Percentiles rank a stretch among this genome's conserved stretches.
Conservation (phyloP, 2,888 invertebrate genomes). For the Entomobrya multifasciata region DNA sequence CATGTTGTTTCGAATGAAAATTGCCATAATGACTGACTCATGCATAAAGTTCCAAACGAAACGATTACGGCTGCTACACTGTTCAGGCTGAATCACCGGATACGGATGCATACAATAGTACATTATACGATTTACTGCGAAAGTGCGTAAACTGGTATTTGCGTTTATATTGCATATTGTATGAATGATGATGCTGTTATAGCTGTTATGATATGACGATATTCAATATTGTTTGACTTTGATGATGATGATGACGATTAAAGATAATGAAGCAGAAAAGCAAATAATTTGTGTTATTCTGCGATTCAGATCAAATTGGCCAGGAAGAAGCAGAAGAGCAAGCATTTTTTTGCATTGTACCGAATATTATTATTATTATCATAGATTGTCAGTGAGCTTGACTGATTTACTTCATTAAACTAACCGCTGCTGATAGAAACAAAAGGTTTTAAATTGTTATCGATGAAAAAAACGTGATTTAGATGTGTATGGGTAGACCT, state of each 20-base stretch:
- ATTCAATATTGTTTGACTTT: background rate
- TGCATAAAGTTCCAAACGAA: background rate
- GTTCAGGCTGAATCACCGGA: slow-evolving; percentile 51
- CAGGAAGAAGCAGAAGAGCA: slow-evolving; percentile 26
- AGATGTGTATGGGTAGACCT: slow-evolving; percentile 5
- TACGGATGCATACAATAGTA: slow-evolving; percentile 19
- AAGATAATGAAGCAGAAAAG: slow-evolving; percentile 10
- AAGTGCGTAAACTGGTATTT: background rate
- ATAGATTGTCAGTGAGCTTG: background rate
- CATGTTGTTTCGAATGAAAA: background rate
- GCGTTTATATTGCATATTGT: background rate
- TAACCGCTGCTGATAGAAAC: no score
- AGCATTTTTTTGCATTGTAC: background rate
- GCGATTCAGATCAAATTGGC: slow-evolving; percentile 18
- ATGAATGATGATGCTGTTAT: background rate
- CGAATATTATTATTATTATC: background rate
- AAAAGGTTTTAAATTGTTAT: no score
- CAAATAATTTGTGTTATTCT: slow-evolving; percentile 9
- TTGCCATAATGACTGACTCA: slow-evolving; percentile 12
- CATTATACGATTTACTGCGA: background rate
- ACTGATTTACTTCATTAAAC: slow-evolving; percentile 4
- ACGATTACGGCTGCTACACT: background rate
- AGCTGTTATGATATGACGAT: background rate
- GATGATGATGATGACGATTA: slow-evolving; percentile 35
- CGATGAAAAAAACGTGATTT: slow-evolving; percentile 11